phyloP scores from a whole-genome alignment of 37 sponge, comb jelly and placozoan genomes.

The Beroe ovata region DNA sequence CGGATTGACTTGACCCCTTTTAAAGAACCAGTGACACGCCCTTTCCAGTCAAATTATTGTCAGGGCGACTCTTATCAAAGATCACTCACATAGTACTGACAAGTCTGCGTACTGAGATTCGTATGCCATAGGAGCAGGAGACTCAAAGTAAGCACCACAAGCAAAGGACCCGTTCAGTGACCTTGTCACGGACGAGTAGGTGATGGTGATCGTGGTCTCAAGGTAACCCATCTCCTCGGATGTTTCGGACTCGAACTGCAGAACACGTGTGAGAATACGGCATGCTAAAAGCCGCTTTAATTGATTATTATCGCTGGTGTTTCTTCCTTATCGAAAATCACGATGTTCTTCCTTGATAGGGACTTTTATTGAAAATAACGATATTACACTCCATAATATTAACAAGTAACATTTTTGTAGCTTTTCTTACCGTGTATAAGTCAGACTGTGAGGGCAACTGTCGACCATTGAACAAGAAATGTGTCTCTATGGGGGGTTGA shows the following conservation, averaged over 20 bases:
- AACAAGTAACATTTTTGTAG: background rate
- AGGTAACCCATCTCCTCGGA: background rate
- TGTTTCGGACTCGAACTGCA: background rate
- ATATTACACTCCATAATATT: too few relatives aligned
- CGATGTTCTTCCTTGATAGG: too few relatives aligned
- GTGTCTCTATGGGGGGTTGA: background rate
- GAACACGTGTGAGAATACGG: too few relatives aligned
- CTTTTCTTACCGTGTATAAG: background rate
- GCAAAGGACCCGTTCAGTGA: background rate
- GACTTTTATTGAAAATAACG: too few relatives aligned
- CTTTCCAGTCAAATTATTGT: background rate
- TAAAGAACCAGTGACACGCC: background rate
- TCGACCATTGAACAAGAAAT: background rate
- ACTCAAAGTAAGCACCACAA: background rate
- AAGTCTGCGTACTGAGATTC: background rate
- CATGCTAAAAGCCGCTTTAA: background rate
- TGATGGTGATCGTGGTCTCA: constrained; percentile 4
- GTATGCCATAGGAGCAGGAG: background rate
- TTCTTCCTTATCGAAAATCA: too few relatives aligned
- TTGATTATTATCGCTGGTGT: too few relatives aligned
- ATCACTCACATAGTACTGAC: constrained; percentile 28
- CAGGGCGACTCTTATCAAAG: background rate
- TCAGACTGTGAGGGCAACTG: background rate
- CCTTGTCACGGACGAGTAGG: background rate
- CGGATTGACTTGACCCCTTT: too few relatives aligned